Evolutionary conservation across 1,140 invertebrate species (phyloP).

Genomic region (Sinonovacula constricta): DNA sequence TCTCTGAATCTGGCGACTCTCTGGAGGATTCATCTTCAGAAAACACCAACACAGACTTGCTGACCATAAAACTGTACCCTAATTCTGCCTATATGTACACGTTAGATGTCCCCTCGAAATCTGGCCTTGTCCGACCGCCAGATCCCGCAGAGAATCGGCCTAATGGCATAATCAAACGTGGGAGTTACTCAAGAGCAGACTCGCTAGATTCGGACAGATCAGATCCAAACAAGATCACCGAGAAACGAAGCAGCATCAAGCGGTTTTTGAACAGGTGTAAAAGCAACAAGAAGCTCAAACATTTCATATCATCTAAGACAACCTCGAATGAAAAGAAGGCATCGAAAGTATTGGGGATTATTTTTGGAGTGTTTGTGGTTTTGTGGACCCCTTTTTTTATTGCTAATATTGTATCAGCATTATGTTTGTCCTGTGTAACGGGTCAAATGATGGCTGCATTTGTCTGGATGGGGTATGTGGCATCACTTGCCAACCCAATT

Average conservation of each 20-base stretch:
- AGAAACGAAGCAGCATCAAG: constrained; percentile 42
- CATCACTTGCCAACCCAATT: constrained; percentile 78
- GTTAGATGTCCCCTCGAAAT: constrained; percentile 17
- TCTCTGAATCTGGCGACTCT: constrained; percentile 46
- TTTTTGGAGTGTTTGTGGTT: constrained; percentile 76
- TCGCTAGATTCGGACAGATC: constrained; percentile 33
- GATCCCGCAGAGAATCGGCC: not conserved
- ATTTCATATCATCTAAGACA: constrained; percentile 69
- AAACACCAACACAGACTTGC: constrained; percentile 57
- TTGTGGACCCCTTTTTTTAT: constrained; percentile 78
- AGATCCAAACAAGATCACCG: not conserved
- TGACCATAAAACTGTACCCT: constrained; percentile 65
- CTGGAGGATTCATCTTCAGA: constrained; percentile 55
- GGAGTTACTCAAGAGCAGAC: constrained; percentile 12
- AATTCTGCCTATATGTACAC: constrained; percentile 60
- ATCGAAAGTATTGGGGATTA: constrained; percentile 77
- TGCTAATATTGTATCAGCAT: constrained; percentile 74
- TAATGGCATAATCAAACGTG: constrained; percentile 19
- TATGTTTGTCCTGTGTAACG: constrained; percentile 66
- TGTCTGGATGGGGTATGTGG: constrained; percentile 78
- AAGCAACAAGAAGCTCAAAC: constrained; percentile 53
- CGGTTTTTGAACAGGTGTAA: constrained; percentile 36
- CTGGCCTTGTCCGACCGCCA: not conserved
- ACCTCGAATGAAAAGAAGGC: constrained; percentile 77
- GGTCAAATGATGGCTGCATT: constrained; percentile 72